A percentile compares a stretch with the other conserved stretches of the same genome.
These are phyloP conservation scores for Eulemur albifrons DNA, from an alignment of 2,797 vertebrate species.

Conservation along the genomic window DNA sequence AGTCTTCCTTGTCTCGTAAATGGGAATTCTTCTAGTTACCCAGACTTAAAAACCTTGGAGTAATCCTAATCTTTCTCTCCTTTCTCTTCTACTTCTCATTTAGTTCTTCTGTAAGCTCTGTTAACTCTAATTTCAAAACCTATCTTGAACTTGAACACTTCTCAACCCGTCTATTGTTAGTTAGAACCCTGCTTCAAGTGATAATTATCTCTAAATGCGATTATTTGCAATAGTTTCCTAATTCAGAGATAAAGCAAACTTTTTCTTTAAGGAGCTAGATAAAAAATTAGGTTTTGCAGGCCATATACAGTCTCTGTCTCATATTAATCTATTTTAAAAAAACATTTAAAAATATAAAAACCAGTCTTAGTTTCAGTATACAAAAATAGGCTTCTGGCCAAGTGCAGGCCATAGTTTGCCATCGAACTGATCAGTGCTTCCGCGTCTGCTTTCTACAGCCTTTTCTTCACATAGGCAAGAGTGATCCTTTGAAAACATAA, in stretches of 20 bases:
- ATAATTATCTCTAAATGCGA: background rate
- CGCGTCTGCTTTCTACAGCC: background rate
- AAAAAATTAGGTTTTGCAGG: background rate
- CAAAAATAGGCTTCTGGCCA: background rate
- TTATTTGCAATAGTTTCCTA: background rate
- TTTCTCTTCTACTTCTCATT: background rate
- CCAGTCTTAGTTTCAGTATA: background rate
- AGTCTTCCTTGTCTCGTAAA: background rate
- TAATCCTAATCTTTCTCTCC: background rate
- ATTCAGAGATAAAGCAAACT: background rate
- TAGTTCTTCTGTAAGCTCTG: background rate
- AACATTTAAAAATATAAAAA: background rate
- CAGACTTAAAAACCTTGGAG: background rate
- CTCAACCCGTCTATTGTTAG: background rate
- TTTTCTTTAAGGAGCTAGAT: background rate
- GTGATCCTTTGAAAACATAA: background rate
- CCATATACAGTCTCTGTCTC: background rate
- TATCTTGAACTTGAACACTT: background rate
- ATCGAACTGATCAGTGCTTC: background rate
- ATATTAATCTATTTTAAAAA: background rate
- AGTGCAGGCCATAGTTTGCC: background rate
- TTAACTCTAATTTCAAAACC: background rate
- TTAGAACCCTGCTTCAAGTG: background rate
- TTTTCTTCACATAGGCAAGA: background rate
- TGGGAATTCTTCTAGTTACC: background rate